phyloP scores from a whole-genome alignment of 2,888 invertebrate genomes.

The Drosophila helvetica region DNA sequence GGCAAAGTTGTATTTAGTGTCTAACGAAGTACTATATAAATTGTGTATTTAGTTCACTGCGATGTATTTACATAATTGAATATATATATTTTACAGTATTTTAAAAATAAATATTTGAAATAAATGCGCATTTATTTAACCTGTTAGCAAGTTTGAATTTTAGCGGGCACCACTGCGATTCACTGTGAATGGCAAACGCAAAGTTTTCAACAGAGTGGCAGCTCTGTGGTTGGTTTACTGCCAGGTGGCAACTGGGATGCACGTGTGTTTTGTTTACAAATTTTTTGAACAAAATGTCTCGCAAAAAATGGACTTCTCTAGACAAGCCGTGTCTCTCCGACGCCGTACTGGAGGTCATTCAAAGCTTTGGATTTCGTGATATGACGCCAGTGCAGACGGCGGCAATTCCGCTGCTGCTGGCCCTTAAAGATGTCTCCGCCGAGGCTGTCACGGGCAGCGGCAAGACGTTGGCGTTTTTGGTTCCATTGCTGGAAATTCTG shows the following conservation, averaged over 20 bases:
- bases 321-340: slow-evolving; percentile 82
- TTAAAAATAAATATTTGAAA: slow-evolving; percentile 67
- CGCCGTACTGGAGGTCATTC: slow-evolving; percentile 85
- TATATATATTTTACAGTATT: slow-evolving; percentile 76
- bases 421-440: slow-evolving; percentile 97
- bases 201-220: too few relatives aligned
- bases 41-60: slow-evolving; percentile 50
- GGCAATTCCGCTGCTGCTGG: slow-evolving; percentile 93
- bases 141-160: neutral
- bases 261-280: neutral
- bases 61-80: slow-evolving; percentile 67
- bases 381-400: slow-evolving; percentile 91
- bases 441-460: slow-evolving; percentile 99
- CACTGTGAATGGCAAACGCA: too few relatives aligned
- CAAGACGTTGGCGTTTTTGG: slow-evolving; percentile 97
- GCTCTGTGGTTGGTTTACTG: too few relatives aligned
- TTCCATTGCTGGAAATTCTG: slow-evolving; percentile 95
- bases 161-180: neutral
- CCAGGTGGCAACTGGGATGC: neutral
- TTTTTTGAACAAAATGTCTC: slow-evolving; percentile 74
- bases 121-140: slow-evolving; percentile 2
- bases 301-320: slow-evolving; percentile 84
- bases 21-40: slow-evolving; percentile 60
- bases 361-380: slow-evolving; percentile 85
- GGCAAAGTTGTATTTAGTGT: slow-evolving; percentile 72